Base-by-base conservation (phyloP, 2,888 invertebrate species). In the Protonemura montana region DNA sequence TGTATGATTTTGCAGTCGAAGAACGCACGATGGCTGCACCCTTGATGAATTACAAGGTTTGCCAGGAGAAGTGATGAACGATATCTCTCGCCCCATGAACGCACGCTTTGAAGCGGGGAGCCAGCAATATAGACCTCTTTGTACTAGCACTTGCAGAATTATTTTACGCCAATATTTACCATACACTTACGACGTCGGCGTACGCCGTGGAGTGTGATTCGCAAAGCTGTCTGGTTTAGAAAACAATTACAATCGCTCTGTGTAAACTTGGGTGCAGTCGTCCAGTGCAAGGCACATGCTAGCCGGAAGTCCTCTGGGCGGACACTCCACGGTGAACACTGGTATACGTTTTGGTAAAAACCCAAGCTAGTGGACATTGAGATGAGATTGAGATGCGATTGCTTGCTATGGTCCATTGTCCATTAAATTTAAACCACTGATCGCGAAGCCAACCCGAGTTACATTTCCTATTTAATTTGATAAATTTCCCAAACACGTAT, bases 121-220 rank as follows among this genome's bases (percentile, higher is more conserved):
- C 59, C 21, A 21, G 16, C 7, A 59, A 59, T n/a, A n/a, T n/a
- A n/a, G n/a, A 21, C 59, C 21, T 1, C 59, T 59, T 59, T 59
- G 59, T 59, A 21, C 59, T 21, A 59, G 7, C 59, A 21, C 59
- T 10, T 21, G 59, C 21, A 21, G 59, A 59, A 59, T 10, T 59
- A 21, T 59, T 59, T 59, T 59, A 59, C 59, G 59, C 59, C 59
- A 59, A 59, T 59, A 59, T 59, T 59, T 59, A 59, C 59, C 59
- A 59, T 59, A 59, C 59, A 59, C 59, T 59, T 59, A 21, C 1
- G 16, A 59, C 7, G 59, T 59, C 59, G 59, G 35, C 41, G 41
- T 5, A 59, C 59, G 21, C 59, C 59, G 59, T 35, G 35, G n/a
- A 59, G 59, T 59, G 59, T 59, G 59, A 21, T 21, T 59, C 59